Conservation (phyloP, 2,888 invertebrate species). For the Dione vanillae region DNA sequence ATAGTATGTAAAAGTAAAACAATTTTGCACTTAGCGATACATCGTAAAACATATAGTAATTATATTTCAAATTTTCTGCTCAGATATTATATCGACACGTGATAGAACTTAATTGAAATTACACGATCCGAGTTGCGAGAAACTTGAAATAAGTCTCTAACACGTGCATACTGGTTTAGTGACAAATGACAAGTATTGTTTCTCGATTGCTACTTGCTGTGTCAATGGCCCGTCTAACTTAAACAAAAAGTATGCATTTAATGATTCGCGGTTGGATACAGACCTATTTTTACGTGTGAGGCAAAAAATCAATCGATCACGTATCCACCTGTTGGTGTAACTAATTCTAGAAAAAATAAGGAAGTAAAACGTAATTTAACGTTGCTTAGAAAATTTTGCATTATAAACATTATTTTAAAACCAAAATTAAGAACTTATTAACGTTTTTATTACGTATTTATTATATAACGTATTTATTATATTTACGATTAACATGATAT, state of each 20-base stretch:
- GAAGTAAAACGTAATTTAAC: neutral
- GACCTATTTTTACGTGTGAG: conserved; percentile 22
- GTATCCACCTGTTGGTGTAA: conserved; percentile 15
- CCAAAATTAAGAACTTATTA: too few species aligned
- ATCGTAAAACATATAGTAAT: too few species aligned
- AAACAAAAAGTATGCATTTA: conserved; percentile 26
- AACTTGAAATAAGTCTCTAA: neutral
- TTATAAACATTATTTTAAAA: too few species aligned
- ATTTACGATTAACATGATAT: too few species aligned
- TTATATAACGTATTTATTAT: too few species aligned
- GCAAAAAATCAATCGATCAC: conserved; percentile 21
- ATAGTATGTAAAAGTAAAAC: too few species aligned
- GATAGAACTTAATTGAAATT: neutral
- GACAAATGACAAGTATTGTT: conserved; percentile 14
- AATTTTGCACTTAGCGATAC: too few species aligned
- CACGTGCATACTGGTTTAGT: conserved; percentile 4
- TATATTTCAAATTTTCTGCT: too few species aligned
- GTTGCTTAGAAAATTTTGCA: too few species aligned
- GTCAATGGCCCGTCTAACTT: conserved; percentile 25
- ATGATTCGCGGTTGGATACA: conserved; percentile 30
- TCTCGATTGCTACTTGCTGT: conserved; percentile 14
- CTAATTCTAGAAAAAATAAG: neutral
- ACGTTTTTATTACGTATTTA: too few species aligned
- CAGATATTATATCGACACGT: neutral
- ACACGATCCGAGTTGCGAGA: neutral